phyloP scores from a whole-genome alignment of 2,797 vertebrate species.

The Sebastes cheni region DNA sequence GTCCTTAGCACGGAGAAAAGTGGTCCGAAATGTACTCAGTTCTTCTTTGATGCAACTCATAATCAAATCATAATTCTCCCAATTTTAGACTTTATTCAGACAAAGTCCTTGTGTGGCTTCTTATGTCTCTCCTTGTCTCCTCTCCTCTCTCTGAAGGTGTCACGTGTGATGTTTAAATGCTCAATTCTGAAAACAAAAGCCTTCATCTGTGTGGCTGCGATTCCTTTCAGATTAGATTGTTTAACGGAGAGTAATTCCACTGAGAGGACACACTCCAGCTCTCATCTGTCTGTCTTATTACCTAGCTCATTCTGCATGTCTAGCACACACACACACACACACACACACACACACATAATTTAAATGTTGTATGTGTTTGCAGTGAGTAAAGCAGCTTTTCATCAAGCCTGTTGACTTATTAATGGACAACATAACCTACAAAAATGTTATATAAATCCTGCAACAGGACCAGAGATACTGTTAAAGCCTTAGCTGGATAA shows the following conservation, averaged over 20 bases:
- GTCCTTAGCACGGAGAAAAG: not conserved
- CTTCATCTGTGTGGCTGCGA: not conserved
- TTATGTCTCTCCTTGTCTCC: not conserved
- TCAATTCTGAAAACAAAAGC: slow-evolving; percentile 5
- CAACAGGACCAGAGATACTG: not conserved
- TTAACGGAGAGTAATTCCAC: slow-evolving; percentile 5
- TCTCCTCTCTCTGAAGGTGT: not conserved
- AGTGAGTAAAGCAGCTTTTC: not conserved
- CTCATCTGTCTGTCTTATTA: slow-evolving; percentile 3
- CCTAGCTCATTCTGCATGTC: not conserved
- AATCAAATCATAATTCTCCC: not conserved
- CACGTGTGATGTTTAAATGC: not conserved
- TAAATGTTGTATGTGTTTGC: not conserved
- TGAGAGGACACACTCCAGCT: slow-evolving; percentile 11
- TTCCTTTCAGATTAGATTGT: slow-evolving; percentile 17
- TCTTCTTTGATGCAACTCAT: not conserved
- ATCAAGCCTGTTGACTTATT: not conserved
- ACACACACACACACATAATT: not conserved
- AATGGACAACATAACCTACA: not conserved
- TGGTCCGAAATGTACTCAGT: fast-evolving
- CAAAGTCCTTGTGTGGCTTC: not conserved
- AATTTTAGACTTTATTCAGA: not conserved
- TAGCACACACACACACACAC: not conserved
- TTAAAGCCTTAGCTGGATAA: not conserved
- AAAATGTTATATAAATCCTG: not conserved